Conservation (phyloP, 2,888 invertebrate genomes). For the Thumatha senex region DNA sequence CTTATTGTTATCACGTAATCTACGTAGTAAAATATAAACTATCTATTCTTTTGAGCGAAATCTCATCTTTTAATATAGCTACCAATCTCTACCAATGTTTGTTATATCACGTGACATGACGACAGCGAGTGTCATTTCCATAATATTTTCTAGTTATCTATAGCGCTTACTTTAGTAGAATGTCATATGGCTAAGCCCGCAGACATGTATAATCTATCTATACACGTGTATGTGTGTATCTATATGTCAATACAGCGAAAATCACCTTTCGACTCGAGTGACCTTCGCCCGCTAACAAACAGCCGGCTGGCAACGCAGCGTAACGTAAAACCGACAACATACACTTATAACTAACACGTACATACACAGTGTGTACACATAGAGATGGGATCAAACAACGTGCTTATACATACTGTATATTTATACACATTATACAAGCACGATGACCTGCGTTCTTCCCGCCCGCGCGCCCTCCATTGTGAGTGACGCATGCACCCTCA, state of each 20-base stretch:
- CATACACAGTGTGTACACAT: constrained; percentile 34
- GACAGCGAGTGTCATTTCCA: no score
- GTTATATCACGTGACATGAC: no score
- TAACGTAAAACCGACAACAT: constrained; percentile 59
- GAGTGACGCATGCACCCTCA: constrained; percentile 65
- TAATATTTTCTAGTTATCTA: no score
- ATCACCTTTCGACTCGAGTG: constrained; percentile 56
- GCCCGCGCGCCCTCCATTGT: constrained; percentile 54
- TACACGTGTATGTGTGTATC: neutral
- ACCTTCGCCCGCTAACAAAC: constrained; percentile 66
- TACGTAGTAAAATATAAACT: no score
- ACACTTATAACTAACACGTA: constrained; percentile 44
- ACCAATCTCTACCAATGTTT: no score
- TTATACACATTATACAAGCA: constrained; percentile 55
- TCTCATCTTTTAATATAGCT: no score
- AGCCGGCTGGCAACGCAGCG: constrained; percentile 73
- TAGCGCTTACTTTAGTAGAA: constrained; percentile 12
- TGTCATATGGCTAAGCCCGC: constrained; percentile 7
- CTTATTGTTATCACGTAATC: no score
- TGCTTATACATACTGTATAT: constrained; percentile 37
- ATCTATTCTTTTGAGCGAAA: no score
- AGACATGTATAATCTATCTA: constrained; percentile 8
- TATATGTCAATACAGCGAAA: constrained; percentile 40
- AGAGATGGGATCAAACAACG: constrained; percentile 58
- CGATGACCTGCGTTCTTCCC: constrained; percentile 72